Evolutionary conservation across 2,888 invertebrate genomes (phyloP), one percentile per base, ranked within the genome.

Genomic region (Pandemis corylana): DNA sequence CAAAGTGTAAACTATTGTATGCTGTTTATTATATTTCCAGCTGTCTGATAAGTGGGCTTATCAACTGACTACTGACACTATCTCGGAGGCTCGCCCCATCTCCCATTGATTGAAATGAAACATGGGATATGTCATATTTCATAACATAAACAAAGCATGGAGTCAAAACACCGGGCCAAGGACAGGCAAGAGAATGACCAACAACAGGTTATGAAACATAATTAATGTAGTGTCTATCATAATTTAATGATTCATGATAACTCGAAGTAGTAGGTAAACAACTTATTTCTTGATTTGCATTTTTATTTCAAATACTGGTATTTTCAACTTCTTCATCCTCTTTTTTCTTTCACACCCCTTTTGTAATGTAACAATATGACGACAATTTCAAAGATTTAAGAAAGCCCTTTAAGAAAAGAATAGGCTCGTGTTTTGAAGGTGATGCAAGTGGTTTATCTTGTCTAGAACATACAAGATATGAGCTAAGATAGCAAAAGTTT

Each of bases 31-130:
- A 36, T 61, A 36, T 61, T 61, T 61, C 12, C 61, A 61, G 36
- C 61, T 61, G 28, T 36, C 36, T 61, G 61, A 61, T 61, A 61
- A 61, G 28, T 28, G 28, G 13, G 12, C 36, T 61, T 61, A 61
- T 61, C 61, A 56, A 15, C 51, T 15, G n/a, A 51, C n/a, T 59
- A 20, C 7, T 56, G 15, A n/a, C 15, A 20, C 36, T 61, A 61
- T 61, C 36, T 61, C 36, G 61, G 61, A 61, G 61, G 61, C 61
- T 61, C 61, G 61, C 36, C 61, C 53, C 20, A 56, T 3, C 53
- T 56, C 53, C 53, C 53, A 56, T 56, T 56, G 53, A 56, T 56
- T 56, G 53, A 56, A 53, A 13, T n/a, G 5, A 51, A 51, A 61
- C 61, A 61, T 61, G 61, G 61, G 61, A 61, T 36, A 36, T 7